Base-by-base conservation (phyloP, 2,888 invertebrate species). In the Poecilus cupreus region DNA sequence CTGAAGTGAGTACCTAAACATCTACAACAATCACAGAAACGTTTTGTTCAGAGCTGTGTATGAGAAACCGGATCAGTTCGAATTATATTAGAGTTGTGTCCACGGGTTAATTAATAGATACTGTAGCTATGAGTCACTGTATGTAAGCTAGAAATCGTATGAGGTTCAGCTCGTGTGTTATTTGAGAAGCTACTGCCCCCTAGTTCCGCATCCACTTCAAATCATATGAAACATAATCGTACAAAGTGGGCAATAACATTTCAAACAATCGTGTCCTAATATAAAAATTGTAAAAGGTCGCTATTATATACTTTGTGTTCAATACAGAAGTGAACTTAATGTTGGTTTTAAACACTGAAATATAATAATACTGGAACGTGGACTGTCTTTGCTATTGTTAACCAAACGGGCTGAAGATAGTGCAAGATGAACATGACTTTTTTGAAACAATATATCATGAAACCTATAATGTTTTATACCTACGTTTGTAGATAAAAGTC, bases 1-100 rank as follows among this genome's bases (percentile, higher is more conserved):
- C 83, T 84, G 82, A 83, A 72, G 72, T 79, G 75, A 79, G 74
- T 83, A 83, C 85, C 85, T 86, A 86, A 85, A 87, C 87, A 88
- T 87, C 86, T 87, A 87, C 85, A 88, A 88, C 87, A 88, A 88
- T 88, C 88, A 88, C 88, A 88, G 88, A 88, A 87, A 87, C 86
- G 86, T 85, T 86, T 85, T 85, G 81, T 85, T 85, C 83, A 85
- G 84, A 85, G 85, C 84, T 84, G 85, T 84, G 83, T 84, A 83
- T 83, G 83, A 83, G 83, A 83, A 84, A 83, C 82, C 18, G 60
- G 77, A 51, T 18, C 46, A 37, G 60, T 49, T 3, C 32, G 8
- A 8, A 32, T 32, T 32, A 32, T 32, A 32, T 5, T 32, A 32
- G 5, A 32, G 32, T 8, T 83, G 83, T 82, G 78, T 68, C 54